Conservation (phyloP, 2,113 vertebrate species). For the Gorsachius goisagi region DNA sequence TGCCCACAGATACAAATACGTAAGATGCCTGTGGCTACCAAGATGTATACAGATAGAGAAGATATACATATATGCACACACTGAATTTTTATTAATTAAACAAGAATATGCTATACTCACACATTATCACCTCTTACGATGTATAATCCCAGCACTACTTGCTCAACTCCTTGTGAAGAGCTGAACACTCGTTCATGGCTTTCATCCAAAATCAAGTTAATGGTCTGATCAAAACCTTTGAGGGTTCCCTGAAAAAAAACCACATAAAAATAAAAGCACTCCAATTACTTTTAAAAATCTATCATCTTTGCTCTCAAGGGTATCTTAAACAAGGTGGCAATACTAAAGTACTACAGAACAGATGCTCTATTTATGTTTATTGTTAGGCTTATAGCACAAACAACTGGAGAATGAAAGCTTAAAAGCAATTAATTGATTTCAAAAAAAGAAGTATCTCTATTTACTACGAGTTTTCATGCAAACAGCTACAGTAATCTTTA, state of each 20-base stretch:
- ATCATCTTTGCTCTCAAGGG: neutral
- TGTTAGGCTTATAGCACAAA: neutral
- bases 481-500: neutral
- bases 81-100: neutral
- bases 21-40: neutral
- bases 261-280: neutral
- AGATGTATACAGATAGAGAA: neutral
- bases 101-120: slow-evolving; percentile 76
- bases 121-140: slow-evolving; percentile 98
- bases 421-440: neutral
- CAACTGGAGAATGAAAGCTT: neutral
- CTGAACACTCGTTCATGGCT: slow-evolving; percentile 99
- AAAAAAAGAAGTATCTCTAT: neutral
- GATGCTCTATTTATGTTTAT: neutral
- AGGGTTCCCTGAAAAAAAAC: slow-evolving; percentile 84
- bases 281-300: neutral
- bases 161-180: slow-evolving; percentile 96
- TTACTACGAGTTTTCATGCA: neutral
- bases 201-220: slow-evolving; percentile 98
- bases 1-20: neutral
- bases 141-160: slow-evolving; percentile 96
- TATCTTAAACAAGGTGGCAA: neutral
- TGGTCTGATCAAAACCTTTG: slow-evolving; percentile 98
- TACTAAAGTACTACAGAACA: neutral
- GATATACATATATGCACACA: accelerated